Conservation (phyloP, 2,888 invertebrate species). For the Gasteruption jaculator region DNA sequence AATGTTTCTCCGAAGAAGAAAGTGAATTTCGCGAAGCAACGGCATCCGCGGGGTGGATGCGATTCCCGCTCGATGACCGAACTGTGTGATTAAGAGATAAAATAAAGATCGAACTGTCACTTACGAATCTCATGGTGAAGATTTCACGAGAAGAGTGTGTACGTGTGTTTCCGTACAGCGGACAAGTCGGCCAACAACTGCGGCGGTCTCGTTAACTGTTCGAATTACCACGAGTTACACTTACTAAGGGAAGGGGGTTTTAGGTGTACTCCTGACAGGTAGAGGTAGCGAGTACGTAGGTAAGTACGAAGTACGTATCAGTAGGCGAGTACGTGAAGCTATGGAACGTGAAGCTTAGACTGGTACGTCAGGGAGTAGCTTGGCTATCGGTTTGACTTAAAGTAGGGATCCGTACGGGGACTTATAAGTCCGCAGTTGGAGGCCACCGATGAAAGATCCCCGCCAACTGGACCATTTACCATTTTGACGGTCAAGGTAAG, state of each 20-base stretch:
- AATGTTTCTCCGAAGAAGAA: too few species aligned
- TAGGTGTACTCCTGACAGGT: too few species aligned
- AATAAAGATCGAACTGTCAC: too few species aligned
- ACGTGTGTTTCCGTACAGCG: constrained; percentile 14
- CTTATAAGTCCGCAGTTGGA: constrained; percentile 44
- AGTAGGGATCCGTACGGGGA: constrained; percentile 41
- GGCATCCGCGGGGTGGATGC: too few species aligned
- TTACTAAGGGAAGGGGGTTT: constrained; percentile 9
- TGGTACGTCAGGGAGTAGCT: constrained; percentile 2
- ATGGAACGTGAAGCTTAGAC: constrained; percentile 6
- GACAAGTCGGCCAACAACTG: constrained; percentile 21
- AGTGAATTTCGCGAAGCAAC: too few species aligned
- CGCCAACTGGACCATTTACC: too few species aligned
- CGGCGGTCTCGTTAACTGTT: constrained; percentile 18
- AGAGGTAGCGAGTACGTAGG: background rate
- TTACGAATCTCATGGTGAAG: constrained; percentile 34
- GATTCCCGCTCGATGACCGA: too few species aligned
- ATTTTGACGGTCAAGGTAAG: too few species aligned
- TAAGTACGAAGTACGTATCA: constrained; percentile 7
- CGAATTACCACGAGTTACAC: constrained; percentile 15
- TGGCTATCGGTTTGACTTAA: constrained; percentile 37
- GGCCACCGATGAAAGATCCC: too few species aligned
- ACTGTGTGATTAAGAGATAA: too few species aligned
- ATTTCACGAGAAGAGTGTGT: background rate
- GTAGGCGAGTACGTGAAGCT: constrained; percentile 17